These are phyloP conservation scores for Darevskia nairensis DNA, from an alignment of 2,797 vertebrate genomes.

Conservation along the genomic window DNA sequence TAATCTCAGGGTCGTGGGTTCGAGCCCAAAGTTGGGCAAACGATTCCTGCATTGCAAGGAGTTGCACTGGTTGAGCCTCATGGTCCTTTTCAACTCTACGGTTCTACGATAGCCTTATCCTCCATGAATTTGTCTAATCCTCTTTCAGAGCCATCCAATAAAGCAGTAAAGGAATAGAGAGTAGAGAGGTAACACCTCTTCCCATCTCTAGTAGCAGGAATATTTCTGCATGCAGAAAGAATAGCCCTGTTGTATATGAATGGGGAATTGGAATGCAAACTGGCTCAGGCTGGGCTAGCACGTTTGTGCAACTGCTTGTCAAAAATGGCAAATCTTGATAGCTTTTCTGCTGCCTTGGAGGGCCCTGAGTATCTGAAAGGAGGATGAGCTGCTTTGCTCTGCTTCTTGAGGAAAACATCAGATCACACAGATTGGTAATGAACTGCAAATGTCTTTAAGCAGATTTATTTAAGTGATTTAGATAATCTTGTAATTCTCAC, in stretches of 20 bases:
- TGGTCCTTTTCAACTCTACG: too few species aligned
- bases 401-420: conserved; percentile 40
- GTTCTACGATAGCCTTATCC: too few species aligned
- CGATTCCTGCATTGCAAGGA: too few species aligned
- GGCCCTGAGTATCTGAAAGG: not conserved
- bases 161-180: not conserved
- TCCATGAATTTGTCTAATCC: too few species aligned
- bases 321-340: not conserved
- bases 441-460: conserved; percentile 33
- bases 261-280: not conserved
- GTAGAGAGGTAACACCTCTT: not conserved
- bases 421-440: conserved; percentile 21
- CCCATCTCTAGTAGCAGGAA: not conserved
- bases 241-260: not conserved
- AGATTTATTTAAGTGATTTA: conserved; percentile 43
- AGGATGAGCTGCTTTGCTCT: not conserved
- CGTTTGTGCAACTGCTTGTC: not conserved
- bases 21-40: too few species aligned
- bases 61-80: too few species aligned
- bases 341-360: conserved; percentile 6
- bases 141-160: too few species aligned
- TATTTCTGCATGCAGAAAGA: not conserved
- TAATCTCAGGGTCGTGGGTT: too few species aligned
- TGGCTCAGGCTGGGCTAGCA: not conserved
- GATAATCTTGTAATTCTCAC: conserved; percentile 15